A percentile compares a stretch with the other conserved stretches of the same genome.
phyloP scores from a whole-genome alignment of 2,797 vertebrate species.

The Diglossa cyanea region DNA sequence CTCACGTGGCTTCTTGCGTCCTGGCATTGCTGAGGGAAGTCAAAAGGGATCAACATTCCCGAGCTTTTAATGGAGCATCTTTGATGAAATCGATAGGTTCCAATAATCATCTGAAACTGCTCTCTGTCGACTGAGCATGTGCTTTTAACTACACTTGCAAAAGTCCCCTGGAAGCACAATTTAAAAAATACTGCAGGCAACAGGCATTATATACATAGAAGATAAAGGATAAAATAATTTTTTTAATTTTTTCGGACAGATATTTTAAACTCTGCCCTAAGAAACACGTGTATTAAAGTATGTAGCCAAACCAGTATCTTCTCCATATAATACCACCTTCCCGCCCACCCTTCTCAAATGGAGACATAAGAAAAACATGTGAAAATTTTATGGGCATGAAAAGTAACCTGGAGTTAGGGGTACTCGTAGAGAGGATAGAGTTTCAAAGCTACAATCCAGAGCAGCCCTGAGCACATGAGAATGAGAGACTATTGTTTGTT shows the following conservation, averaged over 20 bases:
- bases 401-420: constrained; percentile 54
- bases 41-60: background rate
- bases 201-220: background rate
- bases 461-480: background rate
- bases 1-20: background rate
- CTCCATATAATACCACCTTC: background rate
- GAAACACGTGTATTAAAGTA: background rate
- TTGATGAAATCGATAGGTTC: constrained; percentile 42
- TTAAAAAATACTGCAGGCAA: background rate
- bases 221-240: background rate
- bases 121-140: background rate
- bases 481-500: constrained; percentile 31
- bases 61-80: constrained; percentile 40
- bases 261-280: background rate
- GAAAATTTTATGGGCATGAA: constrained; percentile 60
- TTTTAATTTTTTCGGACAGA: background rate
- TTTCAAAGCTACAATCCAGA: constrained; percentile 45
- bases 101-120: constrained; percentile 1
- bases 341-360: constrained; percentile 33
- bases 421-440: constrained; percentile 23
- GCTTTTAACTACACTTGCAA: background rate
- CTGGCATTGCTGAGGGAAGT: background rate
- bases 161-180: background rate
- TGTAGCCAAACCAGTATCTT: background rate
- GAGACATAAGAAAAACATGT: constrained; percentile 62